These are phyloP conservation scores for Himalopsyche anomala DNA, from an alignment of 2,888 invertebrate genomes.

Conservation along the genomic window DNA sequence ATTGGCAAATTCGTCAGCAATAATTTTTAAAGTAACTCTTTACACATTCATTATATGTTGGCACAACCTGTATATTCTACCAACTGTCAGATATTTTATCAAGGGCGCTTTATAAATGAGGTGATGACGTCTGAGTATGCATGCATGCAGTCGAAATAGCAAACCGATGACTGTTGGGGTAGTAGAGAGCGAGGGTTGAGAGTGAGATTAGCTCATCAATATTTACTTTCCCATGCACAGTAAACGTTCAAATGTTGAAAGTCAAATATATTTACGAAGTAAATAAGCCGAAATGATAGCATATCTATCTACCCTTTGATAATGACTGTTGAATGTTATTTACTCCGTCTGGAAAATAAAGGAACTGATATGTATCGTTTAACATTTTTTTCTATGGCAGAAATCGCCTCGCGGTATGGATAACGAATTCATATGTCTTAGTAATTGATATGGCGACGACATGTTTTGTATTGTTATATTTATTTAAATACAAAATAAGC, in stretches of 20 bases:
- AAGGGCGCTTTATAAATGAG: neutral
- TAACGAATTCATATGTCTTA: too few relatives aligned
- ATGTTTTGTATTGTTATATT: too few relatives aligned
- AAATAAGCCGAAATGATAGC: neutral
- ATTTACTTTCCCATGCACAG: neutral
- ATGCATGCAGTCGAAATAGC: constrained; percentile 8
- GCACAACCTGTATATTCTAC: neutral
- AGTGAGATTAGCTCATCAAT: constrained; percentile 2
- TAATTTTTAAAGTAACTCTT: too few relatives aligned
- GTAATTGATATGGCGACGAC: too few relatives aligned
- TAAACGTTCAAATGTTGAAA: neutral
- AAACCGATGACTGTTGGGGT: constrained; percentile 1
- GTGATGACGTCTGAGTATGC: constrained; percentile 12
- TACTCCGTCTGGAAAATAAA: neutral
- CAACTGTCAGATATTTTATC: neutral
- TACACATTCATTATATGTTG: neutral
- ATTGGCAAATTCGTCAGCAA: too few relatives aligned
- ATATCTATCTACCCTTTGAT: neutral
- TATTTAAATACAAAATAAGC: too few relatives aligned
- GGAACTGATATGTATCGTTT: neutral
- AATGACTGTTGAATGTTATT: neutral
- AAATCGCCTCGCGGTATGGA: too few relatives aligned
- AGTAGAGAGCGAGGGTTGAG: neutral
- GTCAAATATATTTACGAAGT: neutral
- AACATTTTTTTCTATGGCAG: neutral